phyloP scores from a whole-genome alignment of 2,888 invertebrate species.

The Bimastos eiseni region DNA sequence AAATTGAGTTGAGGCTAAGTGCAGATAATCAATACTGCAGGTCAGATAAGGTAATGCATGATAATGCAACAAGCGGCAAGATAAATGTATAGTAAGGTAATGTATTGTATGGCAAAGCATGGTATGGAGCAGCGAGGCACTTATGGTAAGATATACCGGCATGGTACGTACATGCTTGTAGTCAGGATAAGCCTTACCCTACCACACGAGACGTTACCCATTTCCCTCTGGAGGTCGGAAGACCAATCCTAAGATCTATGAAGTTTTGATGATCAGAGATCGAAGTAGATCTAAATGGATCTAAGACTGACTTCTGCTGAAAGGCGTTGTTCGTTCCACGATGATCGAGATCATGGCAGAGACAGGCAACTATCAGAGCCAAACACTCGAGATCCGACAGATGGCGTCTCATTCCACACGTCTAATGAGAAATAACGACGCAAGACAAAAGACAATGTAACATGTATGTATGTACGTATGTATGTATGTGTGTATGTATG shows the following conservation, averaged over 20 bases:
- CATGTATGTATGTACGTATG: neutral
- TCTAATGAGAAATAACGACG: constrained; percentile 34
- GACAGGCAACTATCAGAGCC: constrained; percentile 56
- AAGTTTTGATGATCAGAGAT: neutral
- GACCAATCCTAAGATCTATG: neutral
- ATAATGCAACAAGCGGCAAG: too few species aligned
- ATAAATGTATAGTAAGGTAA: too few species aligned
- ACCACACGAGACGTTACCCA: too few species aligned
- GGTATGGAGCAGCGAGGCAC: too few species aligned
- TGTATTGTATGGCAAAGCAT: too few species aligned
- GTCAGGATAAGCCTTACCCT: too few species aligned
- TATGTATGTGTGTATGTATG: neutral
- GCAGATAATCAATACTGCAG: too few species aligned
- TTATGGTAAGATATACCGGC: too few species aligned
- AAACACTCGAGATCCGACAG: constrained; percentile 52
- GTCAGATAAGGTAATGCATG: too few species aligned
- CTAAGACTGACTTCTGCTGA: constrained; percentile 54
- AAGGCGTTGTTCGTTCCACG: constrained; percentile 61
- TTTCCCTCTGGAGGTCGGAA: too few species aligned
- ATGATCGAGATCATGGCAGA: constrained; percentile 60
- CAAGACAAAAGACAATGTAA: neutral
- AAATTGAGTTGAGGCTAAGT: too few species aligned
- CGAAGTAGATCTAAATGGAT: neutral
- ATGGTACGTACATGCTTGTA: too few species aligned
- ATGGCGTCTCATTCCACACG: constrained; percentile 37